These are phyloP conservation scores for Rhynchotus rufescens DNA, from an alignment of 2,797 vertebrate species.

Conservation along the genomic window DNA sequence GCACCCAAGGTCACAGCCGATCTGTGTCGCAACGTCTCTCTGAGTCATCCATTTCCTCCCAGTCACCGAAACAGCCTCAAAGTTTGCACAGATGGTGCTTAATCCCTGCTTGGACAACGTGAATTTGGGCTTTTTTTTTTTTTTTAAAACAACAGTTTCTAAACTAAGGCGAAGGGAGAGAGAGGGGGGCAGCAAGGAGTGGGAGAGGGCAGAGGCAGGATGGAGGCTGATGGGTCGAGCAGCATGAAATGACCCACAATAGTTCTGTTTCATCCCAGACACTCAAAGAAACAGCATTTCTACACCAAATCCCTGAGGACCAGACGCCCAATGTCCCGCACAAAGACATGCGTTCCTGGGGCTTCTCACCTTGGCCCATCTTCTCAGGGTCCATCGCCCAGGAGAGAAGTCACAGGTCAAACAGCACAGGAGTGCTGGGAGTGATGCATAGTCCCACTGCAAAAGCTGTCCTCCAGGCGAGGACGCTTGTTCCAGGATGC, in stretches of 20 bases:
- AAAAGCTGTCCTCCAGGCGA: not conserved
- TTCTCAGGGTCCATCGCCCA: too few species aligned
- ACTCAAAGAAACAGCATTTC: not conserved
- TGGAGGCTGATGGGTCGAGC: not conserved
- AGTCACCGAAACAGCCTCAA: slow-evolving; percentile 32
- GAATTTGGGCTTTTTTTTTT: not conserved
- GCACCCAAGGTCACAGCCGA: not conserved
- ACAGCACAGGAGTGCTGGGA: not conserved
- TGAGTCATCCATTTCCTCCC: slow-evolving; percentile 63
- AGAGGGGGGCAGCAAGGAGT: not conserved
- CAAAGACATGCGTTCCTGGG: not conserved
- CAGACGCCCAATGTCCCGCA: too few species aligned
- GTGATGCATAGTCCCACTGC: not conserved
- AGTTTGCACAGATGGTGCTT: slow-evolving; percentile 73
- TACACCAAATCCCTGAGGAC: not conserved
- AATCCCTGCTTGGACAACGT: slow-evolving; percentile 53
- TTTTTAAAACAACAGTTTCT: not conserved
- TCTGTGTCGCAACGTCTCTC: slow-evolving; percentile 21
- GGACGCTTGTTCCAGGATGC: not conserved
- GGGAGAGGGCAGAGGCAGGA: not conserved
- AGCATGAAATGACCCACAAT: not conserved
- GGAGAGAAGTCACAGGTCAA: not conserved
- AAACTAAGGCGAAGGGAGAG: not conserved
- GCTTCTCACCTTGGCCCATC: not conserved
- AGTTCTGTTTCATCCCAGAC: not conserved